Conservation (phyloP, 2,888 invertebrate species). For the Bursaphelenchus okinawaensis region DNA sequence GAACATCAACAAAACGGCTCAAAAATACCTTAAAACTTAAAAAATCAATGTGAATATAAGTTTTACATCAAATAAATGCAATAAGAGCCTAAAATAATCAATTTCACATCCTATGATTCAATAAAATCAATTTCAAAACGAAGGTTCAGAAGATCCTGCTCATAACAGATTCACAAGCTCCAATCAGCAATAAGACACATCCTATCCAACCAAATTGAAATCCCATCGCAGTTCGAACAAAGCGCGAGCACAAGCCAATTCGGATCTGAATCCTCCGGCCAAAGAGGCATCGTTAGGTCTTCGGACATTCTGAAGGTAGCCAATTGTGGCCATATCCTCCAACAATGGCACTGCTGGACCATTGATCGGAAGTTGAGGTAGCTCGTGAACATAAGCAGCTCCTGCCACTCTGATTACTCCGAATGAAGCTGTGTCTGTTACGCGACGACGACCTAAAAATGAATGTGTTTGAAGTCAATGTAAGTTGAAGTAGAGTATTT, state of each 20-base stretch:
- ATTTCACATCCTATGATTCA: too few species aligned
- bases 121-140: too few species aligned
- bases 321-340: constrained; percentile 63
- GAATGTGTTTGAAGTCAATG: too few species aligned
- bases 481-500: background rate
- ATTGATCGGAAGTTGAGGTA: constrained; percentile 24
- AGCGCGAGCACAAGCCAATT: constrained; percentile 42
- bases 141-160: too few species aligned
- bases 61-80: too few species aligned
- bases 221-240: constrained; percentile 49
- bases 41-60: too few species aligned
- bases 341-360: constrained; percentile 62
- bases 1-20: too few species aligned
- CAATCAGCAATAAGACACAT: too few species aligned
- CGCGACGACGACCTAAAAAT: constrained; percentile 25
- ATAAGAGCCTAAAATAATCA: too few species aligned
- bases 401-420: constrained; percentile 67
- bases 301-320: constrained; percentile 41
- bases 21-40: too few species aligned
- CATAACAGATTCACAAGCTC: too few species aligned
- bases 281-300: constrained; percentile 27
- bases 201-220: constrained; percentile 26
- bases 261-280: constrained; percentile 49
- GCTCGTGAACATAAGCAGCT: constrained; percentile 69
- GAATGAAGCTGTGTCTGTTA: constrained; percentile 65